Conservation (phyloP, 2,113 vertebrate species). For the Melospiza georgiana region DNA sequence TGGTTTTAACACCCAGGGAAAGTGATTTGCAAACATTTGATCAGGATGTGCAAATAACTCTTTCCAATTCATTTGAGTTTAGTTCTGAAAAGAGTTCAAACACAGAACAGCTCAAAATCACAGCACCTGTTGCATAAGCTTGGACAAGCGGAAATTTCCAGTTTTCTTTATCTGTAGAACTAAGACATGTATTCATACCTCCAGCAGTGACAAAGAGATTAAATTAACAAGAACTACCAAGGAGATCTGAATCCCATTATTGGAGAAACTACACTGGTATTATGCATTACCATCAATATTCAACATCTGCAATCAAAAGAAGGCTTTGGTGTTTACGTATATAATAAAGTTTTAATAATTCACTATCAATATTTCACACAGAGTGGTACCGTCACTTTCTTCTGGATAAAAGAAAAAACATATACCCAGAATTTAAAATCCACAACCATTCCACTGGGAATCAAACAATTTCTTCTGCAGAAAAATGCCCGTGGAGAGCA, state of each 20-base stretch:
- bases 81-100: not conserved
- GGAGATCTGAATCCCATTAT: slow-evolving; percentile 30
- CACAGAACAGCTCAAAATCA: not conserved
- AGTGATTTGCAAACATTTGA: not conserved
- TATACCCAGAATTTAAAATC: not conserved
- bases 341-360: slow-evolving; percentile 55
- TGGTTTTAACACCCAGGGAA: not conserved
- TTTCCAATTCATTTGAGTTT: not conserved
- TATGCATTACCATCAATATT: slow-evolving; percentile 43
- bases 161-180: not conserved
- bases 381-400: not conserved
- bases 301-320: slow-evolving; percentile 47
- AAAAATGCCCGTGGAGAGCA: not conserved
- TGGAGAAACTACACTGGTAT: slow-evolving; percentile 4
- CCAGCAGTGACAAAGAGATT: slow-evolving; percentile 26
- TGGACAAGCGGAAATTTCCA: not conserved
- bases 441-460: not conserved
- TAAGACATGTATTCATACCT: not conserved
- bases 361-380: not conserved
- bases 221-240: not conserved
- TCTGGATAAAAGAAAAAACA: not conserved
- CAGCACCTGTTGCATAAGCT: not conserved
- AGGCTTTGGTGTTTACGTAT: slow-evolving; percentile 15
- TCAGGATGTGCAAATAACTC: not conserved
- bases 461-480: not conserved